A percentile compares a stretch with the other conserved stretches of the same genome.
Evolutionary conservation across 2,113 vertebrate species (phyloP).

Genomic region (Phylloscopus trochiloides): DNA sequence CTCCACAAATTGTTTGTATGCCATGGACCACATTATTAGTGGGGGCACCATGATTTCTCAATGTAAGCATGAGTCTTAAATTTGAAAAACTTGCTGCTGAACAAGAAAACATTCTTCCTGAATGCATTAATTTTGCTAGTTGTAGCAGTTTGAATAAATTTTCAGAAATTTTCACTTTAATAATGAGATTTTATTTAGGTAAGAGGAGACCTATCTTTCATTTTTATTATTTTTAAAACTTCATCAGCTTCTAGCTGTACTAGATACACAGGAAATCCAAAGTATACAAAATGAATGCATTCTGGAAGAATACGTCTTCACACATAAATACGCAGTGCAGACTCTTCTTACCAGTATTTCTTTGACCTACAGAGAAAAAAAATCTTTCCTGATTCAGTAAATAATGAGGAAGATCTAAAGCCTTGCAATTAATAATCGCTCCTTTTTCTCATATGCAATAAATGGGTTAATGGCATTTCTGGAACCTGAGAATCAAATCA

Average conservation of each 20-base stretch:
- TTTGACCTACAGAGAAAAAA: not conserved
- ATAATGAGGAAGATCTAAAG: not conserved
- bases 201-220: not conserved
- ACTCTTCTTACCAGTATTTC: not conserved
- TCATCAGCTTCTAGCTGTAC: not conserved
- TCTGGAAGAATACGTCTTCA: not conserved
- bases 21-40: not conserved
- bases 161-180: not conserved
- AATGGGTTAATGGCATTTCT: not conserved
- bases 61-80: rapidly evolving
- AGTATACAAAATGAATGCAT: not conserved
- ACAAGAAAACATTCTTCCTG: too few relatives aligned
- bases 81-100: not conserved
- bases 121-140: not conserved
- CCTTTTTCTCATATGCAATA: not conserved
- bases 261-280: not conserved
- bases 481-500: not conserved
- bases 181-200: not conserved
- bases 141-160: not conserved
- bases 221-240: not conserved
- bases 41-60: not conserved
- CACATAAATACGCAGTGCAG: not conserved
- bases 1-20: not conserved
- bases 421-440: not conserved
- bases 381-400: not conserved